These are phyloP conservation scores for Popillia japonica DNA, from an alignment of 1,140 invertebrate genomes.

Conservation along the genomic window DNA sequence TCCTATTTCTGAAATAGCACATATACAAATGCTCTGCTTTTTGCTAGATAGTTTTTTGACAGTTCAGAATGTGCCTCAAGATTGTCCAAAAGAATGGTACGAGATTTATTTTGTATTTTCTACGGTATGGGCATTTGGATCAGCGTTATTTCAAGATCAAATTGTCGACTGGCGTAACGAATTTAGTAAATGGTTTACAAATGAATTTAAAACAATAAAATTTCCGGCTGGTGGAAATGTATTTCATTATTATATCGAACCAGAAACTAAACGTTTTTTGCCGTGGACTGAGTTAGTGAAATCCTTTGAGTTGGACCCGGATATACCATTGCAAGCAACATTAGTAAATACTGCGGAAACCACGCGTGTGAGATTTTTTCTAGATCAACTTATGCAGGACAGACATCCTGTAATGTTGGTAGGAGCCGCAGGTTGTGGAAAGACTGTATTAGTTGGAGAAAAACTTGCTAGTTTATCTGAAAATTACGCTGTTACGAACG, in stretches of 20 bases:
- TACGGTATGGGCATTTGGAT: slow-evolving; percentile 93
- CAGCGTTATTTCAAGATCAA: slow-evolving; percentile 88
- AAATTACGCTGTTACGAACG: slow-evolving; percentile 83
- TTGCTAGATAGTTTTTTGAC: slow-evolving; percentile 88
- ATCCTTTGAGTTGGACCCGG: slow-evolving; percentile 82
- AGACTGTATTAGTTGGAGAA: slow-evolving; percentile 86
- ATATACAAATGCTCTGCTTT: slow-evolving; percentile 90
- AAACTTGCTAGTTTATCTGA: slow-evolving; percentile 81
- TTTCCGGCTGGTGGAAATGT: slow-evolving; percentile 84
- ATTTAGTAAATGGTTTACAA: slow-evolving; percentile 92
- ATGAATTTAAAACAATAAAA: slow-evolving; percentile 91
- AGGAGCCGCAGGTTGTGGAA: slow-evolving; percentile 86
- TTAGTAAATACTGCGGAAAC: slow-evolving; percentile 92
- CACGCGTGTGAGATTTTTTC: slow-evolving; percentile 85
- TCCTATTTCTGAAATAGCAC: slow-evolving; percentile 89
- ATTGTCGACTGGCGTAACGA: slow-evolving; percentile 89
- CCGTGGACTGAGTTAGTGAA: slow-evolving; percentile 85
- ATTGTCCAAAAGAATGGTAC: slow-evolving; percentile 92
- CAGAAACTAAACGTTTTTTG: slow-evolving; percentile 82
- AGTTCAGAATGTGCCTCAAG: slow-evolving; percentile 79
- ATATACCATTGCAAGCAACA: slow-evolving; percentile 79
- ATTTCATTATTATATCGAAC: slow-evolving; percentile 91
- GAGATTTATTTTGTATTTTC: slow-evolving; percentile 95
- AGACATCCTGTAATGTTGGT: slow-evolving; percentile 90
- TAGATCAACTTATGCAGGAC: slow-evolving; percentile 84